Evolutionary conservation across 2,113 vertebrate genomes (phyloP).

Genomic region (Phrynocephalus versicolor): DNA sequence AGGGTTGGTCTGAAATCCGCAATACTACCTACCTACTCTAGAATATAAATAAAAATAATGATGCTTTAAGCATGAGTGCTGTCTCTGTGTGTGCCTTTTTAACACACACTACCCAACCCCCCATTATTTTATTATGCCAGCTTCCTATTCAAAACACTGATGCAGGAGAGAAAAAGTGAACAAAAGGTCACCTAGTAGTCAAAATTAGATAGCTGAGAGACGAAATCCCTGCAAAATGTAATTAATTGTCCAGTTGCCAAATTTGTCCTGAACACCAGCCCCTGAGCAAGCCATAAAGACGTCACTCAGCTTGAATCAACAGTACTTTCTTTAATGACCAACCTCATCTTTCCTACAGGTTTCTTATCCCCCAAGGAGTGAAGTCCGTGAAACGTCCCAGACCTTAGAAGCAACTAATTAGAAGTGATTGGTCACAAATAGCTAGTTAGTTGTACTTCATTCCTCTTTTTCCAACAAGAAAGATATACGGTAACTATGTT

Average conservation of each 20-base stretch:
- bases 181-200: slow-evolving; percentile 33
- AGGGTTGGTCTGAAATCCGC: neutral
- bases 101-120: neutral
- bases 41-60: slow-evolving; percentile 3
- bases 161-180: neutral
- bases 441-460: too few species aligned
- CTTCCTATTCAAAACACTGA: slow-evolving; percentile 7
- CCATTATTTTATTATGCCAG: slow-evolving; percentile 17
- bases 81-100: slow-evolving; percentile 22
- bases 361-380: neutral
- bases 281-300: slow-evolving; percentile 8
- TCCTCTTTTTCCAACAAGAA: too few species aligned
- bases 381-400: slow-evolving; percentile 7
- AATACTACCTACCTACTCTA: neutral
- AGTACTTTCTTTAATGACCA: neutral
- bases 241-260: slow-evolving; percentile 41
- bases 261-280: slow-evolving; percentile 17
- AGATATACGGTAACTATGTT: too few species aligned
- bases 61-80: slow-evolving; percentile 26
- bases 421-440: too few species aligned
- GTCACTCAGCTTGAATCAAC: slow-evolving; percentile 17
- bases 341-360: neutral
- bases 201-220: slow-evolving; percentile 48
- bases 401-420: neutral
- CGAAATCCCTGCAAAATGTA: slow-evolving; percentile 44